Percentiles rank a stretch among this genome's conserved stretches.
Evolutionary conservation across 2,888 invertebrate genomes (phyloP).

Genomic region (Cantharis lateralis): DNA sequence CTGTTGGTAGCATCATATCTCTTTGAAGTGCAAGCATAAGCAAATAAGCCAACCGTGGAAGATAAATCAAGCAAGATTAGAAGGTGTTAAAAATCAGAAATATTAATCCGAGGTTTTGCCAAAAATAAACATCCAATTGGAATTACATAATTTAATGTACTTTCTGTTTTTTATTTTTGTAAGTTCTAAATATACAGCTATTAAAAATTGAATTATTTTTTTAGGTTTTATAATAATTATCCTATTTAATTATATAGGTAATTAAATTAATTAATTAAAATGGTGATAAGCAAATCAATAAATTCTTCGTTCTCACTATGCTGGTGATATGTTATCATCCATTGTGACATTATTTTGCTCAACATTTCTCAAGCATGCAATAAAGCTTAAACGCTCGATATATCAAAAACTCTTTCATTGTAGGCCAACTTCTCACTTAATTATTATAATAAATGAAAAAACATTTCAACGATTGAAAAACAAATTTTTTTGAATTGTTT

Average conservation of each 20-base stretch:
- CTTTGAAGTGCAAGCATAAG: background rate
- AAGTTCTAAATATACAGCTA: background rate
- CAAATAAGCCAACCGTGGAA: background rate
- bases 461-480: background rate
- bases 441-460: background rate
- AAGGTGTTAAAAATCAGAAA: background rate
- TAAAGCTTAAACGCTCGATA: background rate
- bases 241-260: too few relatives aligned
- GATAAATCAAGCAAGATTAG: background rate
- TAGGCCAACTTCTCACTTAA: background rate
- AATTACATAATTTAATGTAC: background rate
- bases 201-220: too few relatives aligned
- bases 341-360: background rate
- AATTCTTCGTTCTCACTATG: background rate
- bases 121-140: background rate
- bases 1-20: background rate
- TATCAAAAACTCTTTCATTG: background rate
- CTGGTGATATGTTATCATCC: background rate
- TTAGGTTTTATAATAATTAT: too few relatives aligned
- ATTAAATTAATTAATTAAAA: too few relatives aligned
- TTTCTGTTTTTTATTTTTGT: background rate
- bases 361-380: background rate
- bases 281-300: too few relatives aligned
- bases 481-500: background rate
- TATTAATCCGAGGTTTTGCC: background rate